Percentiles rank a stretch among this genome's conserved stretches.
These are phyloP conservation scores for Gasterosteus nipponicus DNA, from an alignment of 2,113 vertebrate species.

Conservation along the genomic window DNA sequence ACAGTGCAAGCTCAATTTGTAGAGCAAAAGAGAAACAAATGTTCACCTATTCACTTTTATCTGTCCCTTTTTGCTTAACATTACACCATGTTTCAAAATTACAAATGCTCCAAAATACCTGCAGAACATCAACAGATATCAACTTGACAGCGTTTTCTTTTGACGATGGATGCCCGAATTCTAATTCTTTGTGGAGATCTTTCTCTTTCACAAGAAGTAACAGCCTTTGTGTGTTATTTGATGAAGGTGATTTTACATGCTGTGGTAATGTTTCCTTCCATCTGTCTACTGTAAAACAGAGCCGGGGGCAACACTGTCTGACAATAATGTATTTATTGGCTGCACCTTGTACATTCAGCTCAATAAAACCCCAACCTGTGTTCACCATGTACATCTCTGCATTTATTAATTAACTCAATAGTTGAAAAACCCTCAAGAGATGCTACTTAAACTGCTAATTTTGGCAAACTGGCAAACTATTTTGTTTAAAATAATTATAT, in stretches of 20 bases:
- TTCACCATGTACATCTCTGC: slow-evolving; percentile 24
- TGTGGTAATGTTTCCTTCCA: slow-evolving; percentile 70
- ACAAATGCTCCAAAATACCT: slow-evolving; percentile 47
- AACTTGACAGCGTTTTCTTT: slow-evolving; percentile 39
- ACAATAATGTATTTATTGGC: slow-evolving; percentile 48
- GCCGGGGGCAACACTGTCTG: slow-evolving; percentile 67
- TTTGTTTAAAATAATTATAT: background rate
- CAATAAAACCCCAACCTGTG: slow-evolving; percentile 27
- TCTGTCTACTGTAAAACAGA: slow-evolving; percentile 70
- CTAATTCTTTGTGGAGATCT: slow-evolving; percentile 43
- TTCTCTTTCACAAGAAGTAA: slow-evolving; percentile 51
- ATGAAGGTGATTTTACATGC: slow-evolving; percentile 69
- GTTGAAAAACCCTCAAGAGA: background rate
- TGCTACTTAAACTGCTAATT: background rate
- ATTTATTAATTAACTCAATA: slow-evolving; percentile 18
- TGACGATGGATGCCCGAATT: slow-evolving; percentile 39
- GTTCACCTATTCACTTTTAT: slow-evolving; percentile 60
- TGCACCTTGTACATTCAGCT: slow-evolving; percentile 53
- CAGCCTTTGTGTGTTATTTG: slow-evolving; percentile 62
- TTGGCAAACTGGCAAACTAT: background rate
- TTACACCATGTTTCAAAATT: slow-evolving; percentile 5
- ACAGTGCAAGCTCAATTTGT: slow-evolving; percentile 63
- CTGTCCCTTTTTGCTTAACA: slow-evolving; percentile 42
- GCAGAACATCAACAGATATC: slow-evolving; percentile 35
- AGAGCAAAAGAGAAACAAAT: slow-evolving; percentile 63